Base-by-base conservation (phyloP, 2,113 vertebrate species). In the Oxyura jamaicensis region DNA sequence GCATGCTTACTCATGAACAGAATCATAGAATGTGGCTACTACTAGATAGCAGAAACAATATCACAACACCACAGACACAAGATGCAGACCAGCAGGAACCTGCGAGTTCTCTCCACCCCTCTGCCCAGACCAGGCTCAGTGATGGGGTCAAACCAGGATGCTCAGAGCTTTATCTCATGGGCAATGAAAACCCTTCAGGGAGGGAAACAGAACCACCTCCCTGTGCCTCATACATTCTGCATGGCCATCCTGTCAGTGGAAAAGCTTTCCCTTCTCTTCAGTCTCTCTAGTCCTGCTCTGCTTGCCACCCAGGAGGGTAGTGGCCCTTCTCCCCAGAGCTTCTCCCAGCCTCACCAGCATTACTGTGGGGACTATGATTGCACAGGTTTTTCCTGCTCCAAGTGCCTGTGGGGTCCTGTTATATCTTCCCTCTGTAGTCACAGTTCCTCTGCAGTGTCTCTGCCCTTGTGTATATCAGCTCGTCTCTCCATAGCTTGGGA, bases 81-180 rank as follows among this genome's bases (percentile, higher is more conserved):
- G 8, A 15, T n/a, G 21, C 6, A 59, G 58, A 23, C 11, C 36
- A 10, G 2, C 36, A 52, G 12, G 6, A 18, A 19, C 7, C 4
- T 29, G 15, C 0, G n/a, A 81, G 21, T 6, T 82, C 5, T 50
- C 21, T 62, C 25, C 6, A 33, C 15, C 2, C 3, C 4, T 5
- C 4, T 35, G 8, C 9, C 39, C 14, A 36, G 26, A 81, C 25
- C 29, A 67, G 52, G 11, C 6, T 55, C 26, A 39, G 25, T 7
- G 17, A 4, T 33, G 8, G 8, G 17, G 8, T 72, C 36, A 88
- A 29, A 83, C 7, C 14, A 50, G 22, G 6, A 39, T 68, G 14
- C 22, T 68, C 10, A 67, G 10, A 8, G 6, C 2, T 1, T 28
- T 73, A 35, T 19, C 13, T 9, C 0, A 0, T 26, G 16, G 2